These are phyloP conservation scores for Zaprionus ornatus DNA, from an alignment of 1,140 invertebrate species.

Conservation along the genomic window DNA sequence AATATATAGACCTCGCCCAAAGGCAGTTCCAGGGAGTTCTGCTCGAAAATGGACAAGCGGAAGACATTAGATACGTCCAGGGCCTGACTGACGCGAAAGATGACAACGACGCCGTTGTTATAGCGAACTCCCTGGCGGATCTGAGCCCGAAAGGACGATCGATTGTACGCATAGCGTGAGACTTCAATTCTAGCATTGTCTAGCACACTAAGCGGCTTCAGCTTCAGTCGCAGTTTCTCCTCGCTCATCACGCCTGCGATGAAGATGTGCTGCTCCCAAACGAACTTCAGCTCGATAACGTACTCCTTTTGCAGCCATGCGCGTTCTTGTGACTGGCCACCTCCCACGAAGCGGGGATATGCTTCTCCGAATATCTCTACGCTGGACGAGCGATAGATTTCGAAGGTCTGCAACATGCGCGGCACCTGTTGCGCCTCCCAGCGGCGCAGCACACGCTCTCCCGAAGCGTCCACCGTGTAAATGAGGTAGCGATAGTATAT, in stretches of 20 bases:
- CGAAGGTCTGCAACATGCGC: slow-evolving; percentile 76
- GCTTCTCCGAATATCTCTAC: slow-evolving; percentile 87
- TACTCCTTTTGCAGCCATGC: slow-evolving; percentile 89
- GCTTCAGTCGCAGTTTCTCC: slow-evolving; percentile 43
- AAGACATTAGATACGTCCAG: slow-evolving; percentile 50
- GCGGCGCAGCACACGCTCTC: slow-evolving; percentile 87
- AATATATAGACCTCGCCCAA: slow-evolving; percentile 92
- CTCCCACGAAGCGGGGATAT: slow-evolving; percentile 85
- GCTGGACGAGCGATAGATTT: slow-evolving; percentile 83
- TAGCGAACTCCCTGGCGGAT: slow-evolving; percentile 48
- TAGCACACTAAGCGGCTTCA: slow-evolving; percentile 49
- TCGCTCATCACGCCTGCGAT: slow-evolving; percentile 6
- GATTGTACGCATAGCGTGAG: slow-evolving; percentile 57
- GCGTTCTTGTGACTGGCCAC: slow-evolving; percentile 87
- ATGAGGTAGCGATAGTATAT: slow-evolving; percentile 93
- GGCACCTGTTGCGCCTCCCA: slow-evolving; percentile 92
- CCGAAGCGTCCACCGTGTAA: slow-evolving; percentile 85
- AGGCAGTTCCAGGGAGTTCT: slow-evolving; percentile 3
- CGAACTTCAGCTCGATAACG: slow-evolving; percentile 93
- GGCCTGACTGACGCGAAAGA: slow-evolving; percentile 64
- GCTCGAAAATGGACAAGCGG: slow-evolving; percentile 44
- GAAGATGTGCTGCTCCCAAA: slow-evolving; percentile 60
- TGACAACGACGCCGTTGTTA: slow-evolving; percentile 41
- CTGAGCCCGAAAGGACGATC: slow-evolving; percentile 54
- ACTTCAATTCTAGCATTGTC: slow-evolving; percentile 62